Evolutionary conservation across 2,888 invertebrate species (phyloP).

Genomic region (Cecidostiba fungosa): DNA sequence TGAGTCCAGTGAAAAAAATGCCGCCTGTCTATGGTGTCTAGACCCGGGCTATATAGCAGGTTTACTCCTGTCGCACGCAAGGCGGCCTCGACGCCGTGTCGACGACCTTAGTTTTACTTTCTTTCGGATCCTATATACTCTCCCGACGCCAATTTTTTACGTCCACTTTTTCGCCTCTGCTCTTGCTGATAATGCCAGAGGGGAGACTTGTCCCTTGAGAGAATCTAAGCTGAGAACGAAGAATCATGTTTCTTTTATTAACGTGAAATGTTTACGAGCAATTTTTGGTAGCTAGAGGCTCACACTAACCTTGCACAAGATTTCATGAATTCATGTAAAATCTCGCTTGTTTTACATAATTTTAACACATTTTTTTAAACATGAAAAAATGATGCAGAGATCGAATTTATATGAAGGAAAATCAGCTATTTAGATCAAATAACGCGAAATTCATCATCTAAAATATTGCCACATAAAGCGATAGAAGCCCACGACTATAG

Average conservation of each 20-base stretch:
- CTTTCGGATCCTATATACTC: not conserved
- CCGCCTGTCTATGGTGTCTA: slow-evolving; percentile 17
- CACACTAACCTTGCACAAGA: not conserved
- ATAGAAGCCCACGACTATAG: not conserved
- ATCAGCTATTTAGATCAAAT: no score
- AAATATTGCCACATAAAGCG: not conserved
- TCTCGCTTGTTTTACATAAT: no score
- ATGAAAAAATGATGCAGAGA: no score
- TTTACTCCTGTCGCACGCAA: not conserved
- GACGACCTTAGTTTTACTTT: slow-evolving; percentile 19
- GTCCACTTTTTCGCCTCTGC: not conserved
- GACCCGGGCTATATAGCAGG: slow-evolving; percentile 11
- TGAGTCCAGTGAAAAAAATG: not conserved
- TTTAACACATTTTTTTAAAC: no score
- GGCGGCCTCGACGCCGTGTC: slow-evolving; percentile 18
- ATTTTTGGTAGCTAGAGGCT: not conserved
- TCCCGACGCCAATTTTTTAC: not conserved
- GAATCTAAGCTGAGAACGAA: not conserved
- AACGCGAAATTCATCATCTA: no score
- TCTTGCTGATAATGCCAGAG: not conserved
- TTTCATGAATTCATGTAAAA: not conserved
- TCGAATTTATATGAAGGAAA: not conserved
- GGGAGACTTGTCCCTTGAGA: not conserved
- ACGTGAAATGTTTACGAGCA: not conserved
- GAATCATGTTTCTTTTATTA: not conserved